Base-by-base conservation (phyloP, 2,888 invertebrate genomes). In the Apamea epomidion region DNA sequence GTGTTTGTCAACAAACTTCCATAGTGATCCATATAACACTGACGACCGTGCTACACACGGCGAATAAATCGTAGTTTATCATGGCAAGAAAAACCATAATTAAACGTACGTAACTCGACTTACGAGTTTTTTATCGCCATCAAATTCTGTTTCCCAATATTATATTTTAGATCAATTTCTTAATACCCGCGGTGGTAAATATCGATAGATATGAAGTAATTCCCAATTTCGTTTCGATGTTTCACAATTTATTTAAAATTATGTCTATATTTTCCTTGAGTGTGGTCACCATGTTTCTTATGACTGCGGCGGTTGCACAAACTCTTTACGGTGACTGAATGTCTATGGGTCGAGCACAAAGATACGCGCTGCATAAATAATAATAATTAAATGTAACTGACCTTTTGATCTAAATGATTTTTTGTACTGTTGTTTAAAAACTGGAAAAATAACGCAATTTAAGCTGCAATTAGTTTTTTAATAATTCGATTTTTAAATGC, bases 241-340 rank as follows among this genome's bases (percentile, higher is more conserved):
- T 32, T 62, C 21, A 37, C 18, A n/a, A 12, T 68, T 51, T 25
- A n/a, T 75, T 21, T 18, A 37, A 67, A 14, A 6, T 58, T 5
- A 75, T 42, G n/a, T 32, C 25, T 37, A 7, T 71, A 60, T n/a
- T n/a, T 60, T 14, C 54, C 14, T 29, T 1, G 8, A n/a, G n/a
- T 72, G 60, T 87, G 85, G 85, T 81, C 73, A 87, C 81, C 71
- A 6, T 65, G 62, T 42, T 42, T 58, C 88, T 84, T 81, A 68
- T 69, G 85, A 81, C n/a, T n/a, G 73, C 75, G 45, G 76, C 85
- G 70, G 78, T 88, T 86, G 79, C 85, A 86, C 77, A 82, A 88
- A 86, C 86, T 75, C 77, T 86, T 86, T 86, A 86, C 85, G 86
- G 86, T 88, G 68, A 45, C 77, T 88, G 86, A 64, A 25, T 64